Conservation (phyloP, 2,113 vertebrate species). For the Myotis davidii region DNA sequence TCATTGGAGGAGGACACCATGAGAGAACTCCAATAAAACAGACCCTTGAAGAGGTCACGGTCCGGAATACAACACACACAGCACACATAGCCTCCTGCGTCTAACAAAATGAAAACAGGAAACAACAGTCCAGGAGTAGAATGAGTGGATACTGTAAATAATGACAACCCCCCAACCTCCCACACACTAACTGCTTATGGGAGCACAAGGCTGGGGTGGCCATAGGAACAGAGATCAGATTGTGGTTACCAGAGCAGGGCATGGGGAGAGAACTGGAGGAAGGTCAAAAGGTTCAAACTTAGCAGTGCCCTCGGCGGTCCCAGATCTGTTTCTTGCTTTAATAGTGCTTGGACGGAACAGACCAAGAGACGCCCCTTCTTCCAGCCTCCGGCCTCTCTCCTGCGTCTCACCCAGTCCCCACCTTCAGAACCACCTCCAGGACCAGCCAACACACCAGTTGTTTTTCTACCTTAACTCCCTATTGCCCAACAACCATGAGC, state of each 20-base stretch:
- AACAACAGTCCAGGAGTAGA: neutral
- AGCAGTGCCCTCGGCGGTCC: too few species aligned
- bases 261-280: neutral
- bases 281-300: neutral
- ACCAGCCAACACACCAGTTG: too few species aligned
- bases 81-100: rapidly evolving
- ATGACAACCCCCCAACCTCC: neutral
- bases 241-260: neutral
- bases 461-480: too few species aligned
- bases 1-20: neutral
- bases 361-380: too few species aligned
- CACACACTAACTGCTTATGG: neutral
- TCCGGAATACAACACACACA: neutral
- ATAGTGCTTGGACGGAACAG: too few species aligned
- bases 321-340: too few species aligned
- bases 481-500: too few species aligned
- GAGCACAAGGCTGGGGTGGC: neutral
- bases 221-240: neutral
- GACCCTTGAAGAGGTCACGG: neutral
- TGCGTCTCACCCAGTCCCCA: too few species aligned
- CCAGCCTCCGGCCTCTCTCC: too few species aligned
- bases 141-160: neutral
- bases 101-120: neutral
- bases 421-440: too few species aligned
- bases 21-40: neutral